Base-by-base conservation (phyloP, 2,113 vertebrate genomes). In the Pungitius pungitius region DNA sequence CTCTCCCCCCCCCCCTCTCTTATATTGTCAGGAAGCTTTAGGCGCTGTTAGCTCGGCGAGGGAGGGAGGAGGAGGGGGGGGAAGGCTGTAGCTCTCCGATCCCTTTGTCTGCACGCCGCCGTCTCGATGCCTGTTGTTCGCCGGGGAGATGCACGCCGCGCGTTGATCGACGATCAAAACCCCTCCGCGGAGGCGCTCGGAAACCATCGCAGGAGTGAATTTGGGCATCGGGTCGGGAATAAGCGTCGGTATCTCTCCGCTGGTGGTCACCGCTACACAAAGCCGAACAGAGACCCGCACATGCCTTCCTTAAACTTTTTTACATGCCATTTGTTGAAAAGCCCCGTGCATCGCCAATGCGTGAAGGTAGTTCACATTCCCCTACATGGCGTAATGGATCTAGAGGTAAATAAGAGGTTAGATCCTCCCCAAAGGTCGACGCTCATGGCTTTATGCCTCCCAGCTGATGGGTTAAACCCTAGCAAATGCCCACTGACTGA, bases 31-130 rank as follows among this genome's bases (percentile, higher is more conserved):
- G 59, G 65, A 63, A 79, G 63, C 73, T 80, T 59, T 4, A 69
- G 56, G 4, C 55, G 71, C 72, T 5, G 73, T 84, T 80, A 81
- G 89, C 84, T 77, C 30, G 52, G 49, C 3, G 40, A 3, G 35
- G 54, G 24, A 71, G 3, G 33, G 33, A 35, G 33, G 33, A 7
- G 6, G 33, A 6, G 33, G 33, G 33, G 30, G 30, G 30, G 30
- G 30, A 5, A 30, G 30, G 78, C 83, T n/a, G 72, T 51, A 87
- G 85, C 85, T 78, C 69, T 77, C 69, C 76, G 17, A 70, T 87
- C 83, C 84, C 88, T 92, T 92, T 92, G 91, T 92, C 86, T 89
- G 82, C 80, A 70, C 27, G 85, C 81, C 83, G 75, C 78, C 78
- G 80, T 66, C 82, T 84, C 73, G 54, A 55, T 75, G 87, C 77